Conservation (phyloP, 2,113 vertebrate genomes). For the Vidua macroura region DNA sequence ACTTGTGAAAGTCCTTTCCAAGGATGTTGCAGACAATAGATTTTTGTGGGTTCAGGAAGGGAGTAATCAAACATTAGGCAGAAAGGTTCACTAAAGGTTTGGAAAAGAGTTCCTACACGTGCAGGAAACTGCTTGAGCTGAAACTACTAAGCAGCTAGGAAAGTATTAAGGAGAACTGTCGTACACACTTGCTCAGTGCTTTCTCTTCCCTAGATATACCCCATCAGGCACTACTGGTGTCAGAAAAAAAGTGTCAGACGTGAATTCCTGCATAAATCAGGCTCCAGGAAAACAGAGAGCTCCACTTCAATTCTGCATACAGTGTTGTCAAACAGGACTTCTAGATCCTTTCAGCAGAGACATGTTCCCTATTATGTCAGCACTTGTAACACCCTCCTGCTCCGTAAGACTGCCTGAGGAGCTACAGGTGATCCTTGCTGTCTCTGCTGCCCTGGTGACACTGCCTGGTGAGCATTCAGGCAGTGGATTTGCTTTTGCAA, state of each 20-base stretch:
- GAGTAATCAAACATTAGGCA: background rate
- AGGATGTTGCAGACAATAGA: background rate
- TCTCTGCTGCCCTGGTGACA: background rate
- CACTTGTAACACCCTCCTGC: background rate
- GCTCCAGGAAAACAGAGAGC: background rate
- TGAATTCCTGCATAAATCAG: background rate
- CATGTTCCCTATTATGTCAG: background rate
- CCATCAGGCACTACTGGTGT: background rate
- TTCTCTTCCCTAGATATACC: background rate
- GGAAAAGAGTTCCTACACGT: background rate
- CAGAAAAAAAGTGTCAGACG: background rate
- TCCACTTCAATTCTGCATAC: background rate
- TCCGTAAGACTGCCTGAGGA: background rate
- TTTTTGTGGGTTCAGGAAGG: background rate
- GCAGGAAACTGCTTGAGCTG: background rate
- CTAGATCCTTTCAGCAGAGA: background rate
- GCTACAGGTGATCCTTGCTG: rapidly evolving
- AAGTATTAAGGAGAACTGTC: background rate
- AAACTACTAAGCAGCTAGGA: background rate
- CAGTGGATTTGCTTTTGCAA: background rate
- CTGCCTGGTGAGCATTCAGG: background rate
- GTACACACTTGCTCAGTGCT: background rate
- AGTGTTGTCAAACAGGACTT: background rate
- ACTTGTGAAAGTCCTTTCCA: background rate
- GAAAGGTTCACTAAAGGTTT: background rate